Conservation (phyloP, 2,797 vertebrate species). For the Gallinago solitaria region DNA sequence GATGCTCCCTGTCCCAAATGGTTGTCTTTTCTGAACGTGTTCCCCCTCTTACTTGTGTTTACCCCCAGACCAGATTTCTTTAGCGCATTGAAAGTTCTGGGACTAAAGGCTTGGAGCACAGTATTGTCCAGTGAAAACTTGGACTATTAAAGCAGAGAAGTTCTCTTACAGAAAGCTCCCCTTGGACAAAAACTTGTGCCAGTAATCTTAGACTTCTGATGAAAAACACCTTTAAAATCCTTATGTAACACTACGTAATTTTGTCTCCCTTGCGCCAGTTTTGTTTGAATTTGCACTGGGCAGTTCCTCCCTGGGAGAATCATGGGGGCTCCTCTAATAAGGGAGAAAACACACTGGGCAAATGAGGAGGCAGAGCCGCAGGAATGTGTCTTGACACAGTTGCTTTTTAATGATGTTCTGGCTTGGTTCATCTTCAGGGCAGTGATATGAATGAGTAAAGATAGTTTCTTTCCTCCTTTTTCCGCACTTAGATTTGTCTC, state of each 20-base stretch:
- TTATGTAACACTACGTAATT: fast-evolving
- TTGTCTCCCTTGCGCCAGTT: neutral
- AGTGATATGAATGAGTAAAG: neutral
- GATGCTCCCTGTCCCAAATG: neutral
- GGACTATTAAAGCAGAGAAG: fast-evolving
- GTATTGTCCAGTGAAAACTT: neutral
- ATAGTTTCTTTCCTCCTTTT: neutral
- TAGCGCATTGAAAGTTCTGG: fast-evolving
- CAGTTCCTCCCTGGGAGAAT: neutral
- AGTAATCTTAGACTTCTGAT: neutral
- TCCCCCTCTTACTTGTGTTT: neutral
- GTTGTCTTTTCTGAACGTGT: fast-evolving
- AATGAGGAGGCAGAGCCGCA: neutral
- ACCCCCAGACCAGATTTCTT: neutral
- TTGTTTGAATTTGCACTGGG: neutral
- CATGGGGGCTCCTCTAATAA: fast-evolving
- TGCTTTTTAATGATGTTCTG: neutral
- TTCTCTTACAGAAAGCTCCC: neutral
- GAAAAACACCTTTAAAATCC: neutral
- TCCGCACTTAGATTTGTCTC: neutral
- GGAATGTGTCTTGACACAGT: fast-evolving
- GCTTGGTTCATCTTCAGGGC: neutral
- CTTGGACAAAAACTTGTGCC: neutral
- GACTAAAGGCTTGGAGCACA: neutral
- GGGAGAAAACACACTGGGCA: fast-evolving